These are phyloP conservation scores for Lutraria lutraria DNA, from an alignment of 2,888 invertebrate genomes.

Conservation along the genomic window DNA sequence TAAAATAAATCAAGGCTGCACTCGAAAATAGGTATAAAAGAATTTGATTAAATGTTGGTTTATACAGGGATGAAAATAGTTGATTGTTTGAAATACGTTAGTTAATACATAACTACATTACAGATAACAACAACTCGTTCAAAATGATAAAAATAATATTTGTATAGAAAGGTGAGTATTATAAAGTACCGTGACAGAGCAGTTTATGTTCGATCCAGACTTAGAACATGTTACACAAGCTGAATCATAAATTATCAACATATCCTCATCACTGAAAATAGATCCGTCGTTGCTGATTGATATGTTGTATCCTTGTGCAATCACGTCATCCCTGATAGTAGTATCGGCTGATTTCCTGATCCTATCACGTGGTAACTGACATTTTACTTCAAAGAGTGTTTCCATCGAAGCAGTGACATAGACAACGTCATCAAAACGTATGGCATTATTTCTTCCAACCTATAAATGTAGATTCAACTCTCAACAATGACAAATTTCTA, in stretches of 20 bases:
- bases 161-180: too few species aligned
- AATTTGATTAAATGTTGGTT: too few species aligned
- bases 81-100: too few species aligned
- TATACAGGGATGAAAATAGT: too few species aligned
- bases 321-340: background rate
- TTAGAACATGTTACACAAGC: slow-evolving; percentile 43
- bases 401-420: slow-evolving; percentile 7
- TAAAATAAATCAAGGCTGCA: too few species aligned
- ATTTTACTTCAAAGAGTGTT: slow-evolving; percentile 31
- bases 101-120: too few species aligned
- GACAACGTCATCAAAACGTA: background rate
- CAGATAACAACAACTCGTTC: too few species aligned
- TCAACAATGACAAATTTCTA: too few species aligned
- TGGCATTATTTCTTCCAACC: background rate
- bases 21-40: too few species aligned
- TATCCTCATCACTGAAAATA: slow-evolving; percentile 25
- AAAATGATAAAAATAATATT: too few species aligned
- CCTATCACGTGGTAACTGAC: background rate
- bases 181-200: slow-evolving; percentile 14
- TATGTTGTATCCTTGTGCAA: slow-evolving; percentile 32
- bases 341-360: background rate
- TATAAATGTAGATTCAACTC: background rate
- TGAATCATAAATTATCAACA: slow-evolving; percentile 35
- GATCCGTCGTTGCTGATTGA: slow-evolving; percentile 45
- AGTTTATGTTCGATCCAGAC: background rate